Percentiles rank a stretch among this genome's conserved stretches.
These are phyloP conservation scores for Plebejus argus DNA, from an alignment of 2,888 invertebrate genomes.

Conservation along the genomic window DNA sequence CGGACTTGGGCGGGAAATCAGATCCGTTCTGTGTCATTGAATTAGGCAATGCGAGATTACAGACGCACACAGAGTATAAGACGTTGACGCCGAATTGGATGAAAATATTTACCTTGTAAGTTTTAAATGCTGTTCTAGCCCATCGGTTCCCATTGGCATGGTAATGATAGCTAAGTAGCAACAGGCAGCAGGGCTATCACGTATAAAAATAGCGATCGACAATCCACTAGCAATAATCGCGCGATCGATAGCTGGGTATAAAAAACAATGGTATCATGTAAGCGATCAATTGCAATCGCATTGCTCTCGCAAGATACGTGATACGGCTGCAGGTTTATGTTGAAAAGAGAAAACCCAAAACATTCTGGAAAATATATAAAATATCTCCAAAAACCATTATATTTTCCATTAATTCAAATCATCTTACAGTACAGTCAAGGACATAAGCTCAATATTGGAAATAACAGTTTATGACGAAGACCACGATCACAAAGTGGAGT, in stretches of 20 bases:
- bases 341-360: no score
- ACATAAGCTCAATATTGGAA: constrained; percentile 96
- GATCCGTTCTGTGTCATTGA: constrained; percentile 99
- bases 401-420: background rate
- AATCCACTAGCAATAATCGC: no score
- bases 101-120: constrained; percentile 98
- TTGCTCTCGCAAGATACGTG: no score
- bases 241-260: no score
- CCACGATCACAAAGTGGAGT: constrained; percentile 98
- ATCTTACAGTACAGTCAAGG: constrained; percentile 90
- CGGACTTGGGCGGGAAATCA: constrained; percentile 98
- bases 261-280: no score
- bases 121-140: constrained; percentile 43
- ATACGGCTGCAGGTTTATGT: no score
- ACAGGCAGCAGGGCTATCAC: no score
- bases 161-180: no score
- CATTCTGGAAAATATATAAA: no score
- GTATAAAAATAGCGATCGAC: no score
- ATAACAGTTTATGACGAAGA: constrained; percentile 99
- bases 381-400: background rate
- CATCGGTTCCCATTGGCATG: no score
- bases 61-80: constrained; percentile 99
- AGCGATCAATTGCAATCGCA: no score
- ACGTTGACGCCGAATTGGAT: constrained; percentile 98
- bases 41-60: constrained; percentile 95